Evolutionary conservation across 2,797 vertebrate genomes (phyloP).

Genomic region (Sphenodon punctatus): DNA sequence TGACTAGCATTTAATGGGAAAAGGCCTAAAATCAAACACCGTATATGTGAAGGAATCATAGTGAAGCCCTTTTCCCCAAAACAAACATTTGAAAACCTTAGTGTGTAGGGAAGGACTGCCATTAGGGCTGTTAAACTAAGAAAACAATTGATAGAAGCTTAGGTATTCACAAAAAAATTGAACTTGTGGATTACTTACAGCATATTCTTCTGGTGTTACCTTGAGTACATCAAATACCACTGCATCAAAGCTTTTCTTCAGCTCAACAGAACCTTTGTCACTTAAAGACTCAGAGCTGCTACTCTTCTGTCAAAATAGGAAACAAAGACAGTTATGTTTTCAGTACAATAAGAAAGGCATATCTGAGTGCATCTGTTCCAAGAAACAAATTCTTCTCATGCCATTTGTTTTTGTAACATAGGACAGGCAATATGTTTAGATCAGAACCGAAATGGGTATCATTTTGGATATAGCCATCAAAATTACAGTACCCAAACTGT

Average conservation of each 20-base stretch:
- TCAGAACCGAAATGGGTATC: too few species aligned
- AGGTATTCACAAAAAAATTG: neutral
- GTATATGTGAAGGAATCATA: too few species aligned
- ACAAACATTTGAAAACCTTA: too few species aligned
- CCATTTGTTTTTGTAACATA: too few species aligned
- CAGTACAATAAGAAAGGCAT: neutral
- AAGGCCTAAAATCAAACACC: too few species aligned
- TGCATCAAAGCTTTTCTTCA: slow-evolving; percentile 99
- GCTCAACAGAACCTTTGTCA: slow-evolving; percentile 90
- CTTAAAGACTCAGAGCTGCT: slow-evolving; percentile 98
- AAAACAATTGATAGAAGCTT: neutral
- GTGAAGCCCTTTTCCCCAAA: too few species aligned
- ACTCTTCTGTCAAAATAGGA: slow-evolving; percentile 83
- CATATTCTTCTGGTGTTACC: slow-evolving; percentile 98
- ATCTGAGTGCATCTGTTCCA: neutral
- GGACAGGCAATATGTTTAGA: too few species aligned
- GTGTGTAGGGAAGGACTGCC: neutral
- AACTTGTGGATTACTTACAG: slow-evolving; percentile 81
- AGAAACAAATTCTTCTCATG: neutral
- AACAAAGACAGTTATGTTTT: neutral
- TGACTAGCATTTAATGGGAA: too few species aligned
- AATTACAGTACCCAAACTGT: too few species aligned
- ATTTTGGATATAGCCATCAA: too few species aligned
- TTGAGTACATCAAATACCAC: slow-evolving; percentile 97
- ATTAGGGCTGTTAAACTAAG: neutral